Base-by-base conservation (phyloP, 1,140 invertebrate species). In the Eubasilissa regina region DNA sequence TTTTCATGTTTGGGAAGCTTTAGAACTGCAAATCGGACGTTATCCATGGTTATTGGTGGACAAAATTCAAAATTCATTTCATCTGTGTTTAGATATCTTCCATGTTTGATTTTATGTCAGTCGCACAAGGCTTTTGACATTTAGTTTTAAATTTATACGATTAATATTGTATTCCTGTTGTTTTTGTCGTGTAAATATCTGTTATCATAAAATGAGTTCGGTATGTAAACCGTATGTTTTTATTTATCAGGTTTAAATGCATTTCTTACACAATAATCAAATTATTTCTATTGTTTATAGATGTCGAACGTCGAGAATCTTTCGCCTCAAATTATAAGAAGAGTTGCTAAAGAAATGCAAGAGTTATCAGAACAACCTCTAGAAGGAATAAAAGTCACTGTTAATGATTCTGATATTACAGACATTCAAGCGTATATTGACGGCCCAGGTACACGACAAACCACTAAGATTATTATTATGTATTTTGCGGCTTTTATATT, bases 221-320 rank as follows among this genome's bases (percentile, higher is more conserved):
- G 77, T 78, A 58, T 48, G 77, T 78, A 73, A 21, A 48, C 19
- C 47, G 35, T 51, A 73, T 15, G 17, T 10, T 70, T 6, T 12
- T 45, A 44, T 43, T 77, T 53, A 3, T 15, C 35, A 55, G 64
- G 0, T n/a, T 13, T 53, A 21, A 62, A 21, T 17, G n/a, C 17
- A 64, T 21, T 19, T 25, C 55, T 17, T 45, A 12, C 45, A 25
- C 6, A 68, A 55, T 68, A 68, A 73, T 78, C 12, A 15, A 56
- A 15, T 73, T 43, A 35, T 19, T 68, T 68, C 62, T 45, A 43
- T 79, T 48, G 35, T 77, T 74, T 81, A 47, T 75, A 82, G 78
- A 93, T 93, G 88, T 95, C 94, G 21, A 97, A 97, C 90, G 95
- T 97, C 76, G 97, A 98, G 89, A 98, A 98, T 89, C 88, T 97